phyloP scores from a whole-genome alignment of 2,888 invertebrate species.

The Doris montereyensis region DNA sequence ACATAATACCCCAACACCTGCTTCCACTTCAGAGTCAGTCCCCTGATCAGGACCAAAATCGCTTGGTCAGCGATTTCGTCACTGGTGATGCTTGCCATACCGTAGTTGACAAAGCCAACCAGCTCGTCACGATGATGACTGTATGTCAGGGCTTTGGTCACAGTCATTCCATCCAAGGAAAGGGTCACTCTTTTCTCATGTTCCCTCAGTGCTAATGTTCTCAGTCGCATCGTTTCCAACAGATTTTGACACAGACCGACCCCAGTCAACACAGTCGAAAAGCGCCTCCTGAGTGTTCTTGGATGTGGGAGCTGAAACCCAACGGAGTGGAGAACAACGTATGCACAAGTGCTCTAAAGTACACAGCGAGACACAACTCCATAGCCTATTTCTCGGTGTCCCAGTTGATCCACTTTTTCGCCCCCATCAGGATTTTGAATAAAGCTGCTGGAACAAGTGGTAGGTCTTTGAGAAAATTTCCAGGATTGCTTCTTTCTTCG shows the following conservation, averaged over 20 bases:
- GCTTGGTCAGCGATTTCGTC: not conserved
- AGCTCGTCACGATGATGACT: not conserved
- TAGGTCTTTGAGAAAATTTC: too few species aligned
- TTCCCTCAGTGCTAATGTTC: not conserved
- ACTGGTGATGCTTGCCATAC: not conserved
- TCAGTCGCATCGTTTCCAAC: not conserved
- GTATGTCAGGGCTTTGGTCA: not conserved
- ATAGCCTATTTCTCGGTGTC: not conserved
- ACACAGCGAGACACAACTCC: not conserved
- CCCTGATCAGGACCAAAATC: not conserved
- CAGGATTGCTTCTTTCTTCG: too few species aligned
- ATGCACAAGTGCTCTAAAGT: not conserved
- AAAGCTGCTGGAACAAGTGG: not conserved
- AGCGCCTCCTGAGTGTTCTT: not conserved
- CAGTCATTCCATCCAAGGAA: slow-evolving; percentile 2
- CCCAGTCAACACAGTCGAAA: not conserved
- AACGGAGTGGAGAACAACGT: not conserved
- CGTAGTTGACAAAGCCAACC: not conserved
- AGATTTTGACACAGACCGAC: not conserved
- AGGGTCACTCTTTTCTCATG: not conserved
- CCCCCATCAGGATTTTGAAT: not conserved
- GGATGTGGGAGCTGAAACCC: not conserved
- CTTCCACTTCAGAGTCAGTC: not conserved
- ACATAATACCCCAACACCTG: not conserved
- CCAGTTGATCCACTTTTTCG: not conserved